A percentile compares a stretch with the other conserved stretches of the same genome.
These are phyloP conservation scores for Empidonax traillii DNA, from an alignment of 2,113 vertebrate species.

Conservation along the genomic window DNA sequence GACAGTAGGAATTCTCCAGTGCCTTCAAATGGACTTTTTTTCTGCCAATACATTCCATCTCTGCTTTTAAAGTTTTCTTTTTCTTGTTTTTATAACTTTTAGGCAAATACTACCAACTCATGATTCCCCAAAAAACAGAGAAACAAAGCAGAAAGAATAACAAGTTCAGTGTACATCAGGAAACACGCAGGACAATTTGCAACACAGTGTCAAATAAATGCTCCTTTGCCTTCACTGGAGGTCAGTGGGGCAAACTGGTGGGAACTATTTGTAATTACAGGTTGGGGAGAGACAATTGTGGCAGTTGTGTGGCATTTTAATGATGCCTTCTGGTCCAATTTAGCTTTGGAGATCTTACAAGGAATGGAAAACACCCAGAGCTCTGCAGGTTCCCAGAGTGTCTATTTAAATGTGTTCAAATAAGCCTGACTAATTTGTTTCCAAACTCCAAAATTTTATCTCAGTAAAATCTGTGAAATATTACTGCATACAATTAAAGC, in stretches of 20 bases:
- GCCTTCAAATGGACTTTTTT: conserved; percentile 29
- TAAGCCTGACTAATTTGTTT: background rate
- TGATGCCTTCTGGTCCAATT: background rate
- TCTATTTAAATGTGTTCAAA: background rate
- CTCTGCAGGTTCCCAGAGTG: background rate
- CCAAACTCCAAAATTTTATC: background rate
- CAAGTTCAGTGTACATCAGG: background rate
- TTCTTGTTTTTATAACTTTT: background rate
- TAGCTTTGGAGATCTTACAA: conserved; percentile 7
- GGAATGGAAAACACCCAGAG: background rate
- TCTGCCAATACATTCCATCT: background rate
- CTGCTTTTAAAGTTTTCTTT: background rate
- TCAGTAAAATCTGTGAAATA: background rate
- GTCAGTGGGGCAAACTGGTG: conserved; percentile 24
- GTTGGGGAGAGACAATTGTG: conserved; percentile 16
- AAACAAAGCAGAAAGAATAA: background rate
- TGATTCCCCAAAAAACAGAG: background rate
- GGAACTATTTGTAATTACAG: conserved; percentile 24
- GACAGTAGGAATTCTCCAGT: conserved; percentile 29
- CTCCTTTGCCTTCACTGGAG: background rate
- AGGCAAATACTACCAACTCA: background rate
- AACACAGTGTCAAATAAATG: background rate
- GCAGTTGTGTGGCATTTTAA: conserved; percentile 1
- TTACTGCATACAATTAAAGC: background rate
- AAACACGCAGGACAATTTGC: background rate